These are phyloP conservation scores for Enteromius fasciolatus DNA, from an alignment of 2,797 vertebrate species.

Conservation along the genomic window DNA sequence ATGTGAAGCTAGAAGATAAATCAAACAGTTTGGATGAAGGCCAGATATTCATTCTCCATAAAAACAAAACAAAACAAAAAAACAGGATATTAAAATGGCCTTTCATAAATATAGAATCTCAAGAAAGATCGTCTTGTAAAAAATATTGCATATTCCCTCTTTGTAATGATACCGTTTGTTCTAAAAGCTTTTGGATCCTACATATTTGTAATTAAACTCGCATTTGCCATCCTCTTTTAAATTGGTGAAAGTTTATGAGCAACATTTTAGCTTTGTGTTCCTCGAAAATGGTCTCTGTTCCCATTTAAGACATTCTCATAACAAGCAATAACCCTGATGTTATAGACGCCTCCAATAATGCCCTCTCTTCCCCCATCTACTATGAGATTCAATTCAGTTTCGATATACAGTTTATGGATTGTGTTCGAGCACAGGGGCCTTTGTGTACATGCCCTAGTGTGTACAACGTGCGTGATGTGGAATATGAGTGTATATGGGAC, in stretches of 20 bases:
- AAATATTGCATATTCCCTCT: neutral
- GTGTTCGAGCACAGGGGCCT: neutral
- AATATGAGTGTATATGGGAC: conserved; percentile 14
- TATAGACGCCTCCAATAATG: conserved; percentile 7
- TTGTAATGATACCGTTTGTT: neutral
- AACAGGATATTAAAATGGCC: conserved; percentile 49
- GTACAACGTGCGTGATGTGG: neutral
- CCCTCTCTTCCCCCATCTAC: neutral
- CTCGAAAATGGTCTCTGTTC: neutral
- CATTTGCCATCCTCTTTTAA: conserved; percentile 7
- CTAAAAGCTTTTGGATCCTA: neutral
- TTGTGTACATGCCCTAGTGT: conserved; percentile 10
- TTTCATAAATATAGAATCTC: conserved; percentile 10
- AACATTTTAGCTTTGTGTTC: conserved; percentile 22
- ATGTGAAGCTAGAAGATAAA: conserved; percentile 33
- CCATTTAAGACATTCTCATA: conserved; percentile 18
- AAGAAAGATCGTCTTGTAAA: conserved; percentile 11
- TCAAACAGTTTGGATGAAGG: conserved; percentile 21
- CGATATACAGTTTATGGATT: conserved; percentile 13
- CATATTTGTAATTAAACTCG: neutral
- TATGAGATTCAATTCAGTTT: conserved; percentile 26
- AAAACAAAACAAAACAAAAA: neutral
- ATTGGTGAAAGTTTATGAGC: neutral
- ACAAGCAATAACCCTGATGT: conserved; percentile 25
- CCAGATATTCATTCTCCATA: conserved; percentile 29